Evolutionary conservation across 2,888 invertebrate genomes (phyloP), one percentile per base, ranked within the genome.

Genomic region (Watsonalla cultraria): DNA sequence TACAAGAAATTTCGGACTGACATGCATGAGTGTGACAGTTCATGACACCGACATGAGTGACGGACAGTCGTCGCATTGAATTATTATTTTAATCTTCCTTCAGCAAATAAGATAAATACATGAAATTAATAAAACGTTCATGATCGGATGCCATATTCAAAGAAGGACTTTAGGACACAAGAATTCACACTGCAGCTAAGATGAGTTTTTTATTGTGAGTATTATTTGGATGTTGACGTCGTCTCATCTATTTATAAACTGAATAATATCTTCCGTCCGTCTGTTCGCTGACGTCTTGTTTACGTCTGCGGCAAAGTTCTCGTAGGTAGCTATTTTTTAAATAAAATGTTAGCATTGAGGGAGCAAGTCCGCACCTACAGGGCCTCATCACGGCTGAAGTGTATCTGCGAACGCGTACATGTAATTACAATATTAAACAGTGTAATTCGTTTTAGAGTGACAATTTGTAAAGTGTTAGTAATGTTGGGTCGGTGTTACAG

Each of bases 161-260:
- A 64, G 58, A 70, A 59, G 58, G 59, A 68, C 68, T 45, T 67
- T 66, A 60, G 66, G 57, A 54, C 63, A 64, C 65, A 57, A 64
- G 61, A 63, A 60, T 64, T 59, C 61, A 42, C 11, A 42, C 9
- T 63, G 61, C 61, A 58, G 61, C 56, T 72, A 91, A 82, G 74
- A 93, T 93, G 93, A 93, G 93, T 85, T 93, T 93, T 84, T 86
- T 93, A 73, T 93, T 93, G 93, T 93, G 80, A 93, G 93, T 93
- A 86, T 52, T 57, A 47, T 55, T 53, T 33, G 51, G 53, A 53
- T 54, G 54, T 55, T 60, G 60, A 64, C 62, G 59, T 66, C 64
- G 7, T 7, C 42, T 11, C 65, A 56, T 80, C 86, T 87, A 88
- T 86, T 85, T 82, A 61, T 86, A 42, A 86, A 63, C 80, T 72